Percentiles rank a stretch among this genome's conserved stretches.
These are phyloP conservation scores for Chloropsis cyanopogon DNA, from an alignment of 2,113 vertebrate genomes.

Conservation along the genomic window DNA sequence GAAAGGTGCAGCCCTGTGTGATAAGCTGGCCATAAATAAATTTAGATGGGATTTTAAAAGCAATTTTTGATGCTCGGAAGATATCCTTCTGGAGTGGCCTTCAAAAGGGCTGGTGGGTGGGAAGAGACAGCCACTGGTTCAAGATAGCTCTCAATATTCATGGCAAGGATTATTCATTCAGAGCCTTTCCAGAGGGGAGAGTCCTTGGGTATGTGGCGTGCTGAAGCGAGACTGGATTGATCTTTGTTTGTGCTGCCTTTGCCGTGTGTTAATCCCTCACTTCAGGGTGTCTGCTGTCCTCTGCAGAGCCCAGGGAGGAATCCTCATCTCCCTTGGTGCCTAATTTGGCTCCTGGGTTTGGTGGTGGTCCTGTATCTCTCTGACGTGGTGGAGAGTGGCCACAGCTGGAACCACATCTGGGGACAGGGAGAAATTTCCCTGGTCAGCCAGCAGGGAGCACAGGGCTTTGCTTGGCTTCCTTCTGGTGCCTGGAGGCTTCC, in stretches of 20 bases:
- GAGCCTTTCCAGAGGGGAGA: background rate
- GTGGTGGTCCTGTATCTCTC: background rate
- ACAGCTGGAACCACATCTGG: background rate
- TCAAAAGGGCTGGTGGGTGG: background rate
- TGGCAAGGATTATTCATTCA: background rate
- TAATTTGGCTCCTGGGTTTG: background rate
- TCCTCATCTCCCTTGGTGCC: background rate
- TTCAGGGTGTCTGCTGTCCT: background rate
- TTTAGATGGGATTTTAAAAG: background rate
- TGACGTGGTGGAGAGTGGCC: background rate
- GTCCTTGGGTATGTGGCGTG: background rate
- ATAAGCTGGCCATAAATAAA: conserved; percentile 20
- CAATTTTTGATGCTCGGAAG: conserved; percentile 21
- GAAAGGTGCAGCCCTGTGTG: background rate
- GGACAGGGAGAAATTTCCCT: background rate
- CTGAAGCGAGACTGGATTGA: background rate
- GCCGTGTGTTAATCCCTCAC: background rate
- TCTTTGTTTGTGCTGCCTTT: background rate
- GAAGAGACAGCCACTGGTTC: background rate
- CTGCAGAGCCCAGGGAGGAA: background rate
- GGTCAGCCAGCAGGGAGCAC: background rate
- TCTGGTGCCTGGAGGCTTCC: background rate
- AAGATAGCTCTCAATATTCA: conserved; percentile 3
- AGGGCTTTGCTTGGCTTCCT: background rate
- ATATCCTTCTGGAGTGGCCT: background rate